Evolutionary conservation across 2,888 invertebrate genomes (phyloP), one percentile per base, ranked within the genome.

Genomic region (Zele albiditarsus): DNA sequence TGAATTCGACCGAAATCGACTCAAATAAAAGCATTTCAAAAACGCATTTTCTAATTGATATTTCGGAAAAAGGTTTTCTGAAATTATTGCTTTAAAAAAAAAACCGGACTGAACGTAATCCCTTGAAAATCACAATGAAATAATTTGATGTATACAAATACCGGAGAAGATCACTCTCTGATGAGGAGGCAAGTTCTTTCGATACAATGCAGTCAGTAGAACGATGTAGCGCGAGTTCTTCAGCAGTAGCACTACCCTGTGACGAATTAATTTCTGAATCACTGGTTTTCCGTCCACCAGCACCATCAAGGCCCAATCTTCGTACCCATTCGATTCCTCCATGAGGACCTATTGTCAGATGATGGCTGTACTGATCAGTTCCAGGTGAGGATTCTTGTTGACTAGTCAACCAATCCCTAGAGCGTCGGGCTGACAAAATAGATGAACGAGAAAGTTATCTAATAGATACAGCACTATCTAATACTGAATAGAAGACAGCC

Each of bases 171-270:
- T 92, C 92, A 23, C 92, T 92, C 80, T 92, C 92, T 10, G 92
- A 92, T 76, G 92, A 92, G 0, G 92, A 91, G 0, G 92, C 91
- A 74, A 91, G 90, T 82, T 92, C 92, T 84, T 92, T 92, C n/a
- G 92, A 92, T 20, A 93, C 93, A 82, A 95, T 94, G 89, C 96
- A 96, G 88, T 96, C 96, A 79, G 94, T 95, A 73, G 96, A 96
- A 80, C 94, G 91, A 87, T 94, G 94, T 68, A 94, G 89, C 42
- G 93, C 92, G 80, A 93, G 90, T 81, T 92, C 84, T 89, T 91
- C 89, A 90, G 89, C 89, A 79, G 80, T 80, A 28, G 81, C 83
- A 4, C 81, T 80, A 20, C 83, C 82, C 25, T 67, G 71, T 10
- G 83, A 80, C 1, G 85, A 85, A 33, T 84, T 86, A 77, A 90